Percentiles rank a stretch among this genome's conserved stretches.
Evolutionary conservation across 2,888 invertebrate species (phyloP).

Genomic region (Microchrysa polita): DNA sequence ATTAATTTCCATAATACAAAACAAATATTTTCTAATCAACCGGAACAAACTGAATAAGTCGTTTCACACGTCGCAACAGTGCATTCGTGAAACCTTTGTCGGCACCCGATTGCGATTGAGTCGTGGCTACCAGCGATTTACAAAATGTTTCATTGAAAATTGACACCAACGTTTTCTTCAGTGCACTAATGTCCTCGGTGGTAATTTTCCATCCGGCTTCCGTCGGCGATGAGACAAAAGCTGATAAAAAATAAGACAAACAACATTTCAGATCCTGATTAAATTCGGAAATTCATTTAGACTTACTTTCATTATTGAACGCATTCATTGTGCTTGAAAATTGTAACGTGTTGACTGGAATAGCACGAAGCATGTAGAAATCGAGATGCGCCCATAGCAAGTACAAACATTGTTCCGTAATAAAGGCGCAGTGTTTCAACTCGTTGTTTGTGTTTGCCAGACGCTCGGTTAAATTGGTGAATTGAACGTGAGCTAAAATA

Average conservation of each 20-base stretch:
- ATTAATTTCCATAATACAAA: too few species aligned
- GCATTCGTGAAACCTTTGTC: conserved; percentile 79
- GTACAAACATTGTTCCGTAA: conserved; percentile 77
- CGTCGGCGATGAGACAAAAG: conserved; percentile 62
- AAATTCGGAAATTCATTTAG: neutral
- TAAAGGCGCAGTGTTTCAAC: conserved; percentile 71
- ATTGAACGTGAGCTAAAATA: conserved; percentile 62
- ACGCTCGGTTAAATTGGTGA: conserved; percentile 65
- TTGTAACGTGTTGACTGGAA: conserved; percentile 63
- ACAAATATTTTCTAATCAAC: conserved; percentile 60
- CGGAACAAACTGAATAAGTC: conserved; percentile 80
- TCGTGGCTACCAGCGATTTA: conserved; percentile 75
- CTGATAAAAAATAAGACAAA: conserved; percentile 54
- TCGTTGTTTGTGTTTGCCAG: conserved; percentile 69
- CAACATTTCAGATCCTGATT: neutral
- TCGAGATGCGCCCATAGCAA: conserved; percentile 82
- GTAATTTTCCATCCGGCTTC: conserved; percentile 70
- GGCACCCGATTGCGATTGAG: conserved; percentile 71
- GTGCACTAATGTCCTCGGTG: conserved; percentile 71
- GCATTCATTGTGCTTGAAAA: conserved; percentile 52
- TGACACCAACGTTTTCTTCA: conserved; percentile 77
- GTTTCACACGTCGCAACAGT: conserved; percentile 80
- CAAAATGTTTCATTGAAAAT: conserved; percentile 83
- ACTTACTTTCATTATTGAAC: conserved; percentile 46
- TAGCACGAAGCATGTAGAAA: conserved; percentile 73